A percentile compares a stretch with the other conserved stretches of the same genome.
Evolutionary conservation across 2,888 invertebrate genomes (phyloP).

Genomic region (Troides helena): DNA sequence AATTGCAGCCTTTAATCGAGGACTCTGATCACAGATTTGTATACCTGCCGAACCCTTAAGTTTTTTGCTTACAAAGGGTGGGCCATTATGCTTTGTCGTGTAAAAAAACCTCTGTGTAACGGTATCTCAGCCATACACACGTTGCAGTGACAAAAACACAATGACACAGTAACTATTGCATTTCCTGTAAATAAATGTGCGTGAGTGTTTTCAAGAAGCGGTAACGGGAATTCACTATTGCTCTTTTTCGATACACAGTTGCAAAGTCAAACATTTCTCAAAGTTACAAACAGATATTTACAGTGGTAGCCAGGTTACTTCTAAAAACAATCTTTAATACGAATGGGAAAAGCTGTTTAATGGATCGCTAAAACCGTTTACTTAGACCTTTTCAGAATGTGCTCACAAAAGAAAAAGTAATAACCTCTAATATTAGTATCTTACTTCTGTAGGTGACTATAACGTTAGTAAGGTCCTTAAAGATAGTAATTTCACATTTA

Average conservation of each 20-base stretch:
- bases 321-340: too few species aligned
- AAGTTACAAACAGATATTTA: too few species aligned
- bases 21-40: constrained; percentile 67
- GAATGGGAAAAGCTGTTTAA: too few species aligned
- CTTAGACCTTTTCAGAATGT: too few species aligned
- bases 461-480: too few species aligned
- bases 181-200: constrained; percentile 64
- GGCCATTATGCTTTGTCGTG: constrained; percentile 58
- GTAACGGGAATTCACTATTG: constrained; percentile 34
- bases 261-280: too few species aligned
- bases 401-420: too few species aligned
- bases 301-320: too few species aligned
- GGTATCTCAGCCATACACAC: constrained; percentile 69
- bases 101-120: constrained; percentile 62
- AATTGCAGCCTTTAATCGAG: constrained; percentile 61
- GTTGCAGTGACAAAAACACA: constrained; percentile 71
- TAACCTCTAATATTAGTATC: too few species aligned
- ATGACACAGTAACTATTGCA: constrained; percentile 69
- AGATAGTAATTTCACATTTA: too few species aligned
- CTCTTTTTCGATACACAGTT: constrained; percentile 10
- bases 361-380: too few species aligned
- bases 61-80: constrained; percentile 71
- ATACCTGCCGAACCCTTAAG: constrained; percentile 66
- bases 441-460: too few species aligned
- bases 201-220: constrained; percentile 39